Evolutionary conservation across 2,113 vertebrate genomes (phyloP), one percentile per base, ranked within the genome.

Genomic region (Fulica atra): DNA sequence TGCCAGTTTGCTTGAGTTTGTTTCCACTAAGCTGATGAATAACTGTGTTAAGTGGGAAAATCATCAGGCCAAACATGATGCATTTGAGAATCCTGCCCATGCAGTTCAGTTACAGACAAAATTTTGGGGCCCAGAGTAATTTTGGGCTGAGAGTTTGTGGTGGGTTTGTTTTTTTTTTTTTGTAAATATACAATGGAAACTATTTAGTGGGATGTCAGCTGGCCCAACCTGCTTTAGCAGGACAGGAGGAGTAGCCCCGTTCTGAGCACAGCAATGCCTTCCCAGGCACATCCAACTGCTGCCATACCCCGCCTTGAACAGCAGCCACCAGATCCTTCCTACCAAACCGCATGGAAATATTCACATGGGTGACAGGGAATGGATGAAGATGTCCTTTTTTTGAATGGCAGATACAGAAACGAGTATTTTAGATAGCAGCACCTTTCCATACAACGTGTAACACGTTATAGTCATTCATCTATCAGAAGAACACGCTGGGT

Each of bases 41-140:
- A 53, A 73, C 23, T 44, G 26, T 19, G 19, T 70, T 69, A 72
- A 80, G 82, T 31, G 23, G 29, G 33, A 77, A 40, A 59, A 70
- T 23, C n/a, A 11, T 26, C 6, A n/a, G 35, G 56, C 29, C 71
- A 73, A 78, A 36, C 5, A 46, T 7, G 0, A 0, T 25, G 48
- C 29, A 25, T 66, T 60, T 78, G 70, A 64, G 85, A 88, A 81
- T 65, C 60, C n/a, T 64, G 24, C 38, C 65, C 26, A 9, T 9
- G 46, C 17, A 33, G 38, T 23, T 42, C 25, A 65, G 57, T 65
- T 13, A 36, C 16, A 59, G 54, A 6, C 65, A 36, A 53, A 68
- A 11, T 48, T 78, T n/a, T 28, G 50, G 59, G 11, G 20, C 11
- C 26, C 35, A 26, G 50, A 38, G 12, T 29, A 72, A 71, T 46